These are phyloP conservation scores for Drosophila sulfurigaster DNA, from an alignment of 1,140 invertebrate genomes.

Conservation along the genomic window DNA sequence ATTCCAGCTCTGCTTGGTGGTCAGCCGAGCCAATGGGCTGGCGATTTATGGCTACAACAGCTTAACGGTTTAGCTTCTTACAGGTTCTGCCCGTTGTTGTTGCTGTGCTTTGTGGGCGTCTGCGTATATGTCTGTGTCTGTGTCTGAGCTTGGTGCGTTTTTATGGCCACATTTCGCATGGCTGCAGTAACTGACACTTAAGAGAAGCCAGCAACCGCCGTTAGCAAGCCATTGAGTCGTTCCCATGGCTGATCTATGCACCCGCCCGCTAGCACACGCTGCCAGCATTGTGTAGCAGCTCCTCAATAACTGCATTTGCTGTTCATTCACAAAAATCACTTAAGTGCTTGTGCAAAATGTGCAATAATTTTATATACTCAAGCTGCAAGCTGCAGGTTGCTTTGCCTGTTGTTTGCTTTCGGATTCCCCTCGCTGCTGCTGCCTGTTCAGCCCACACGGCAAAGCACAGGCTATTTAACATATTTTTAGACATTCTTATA, in stretches of 20 bases:
- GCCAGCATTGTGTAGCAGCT: neutral
- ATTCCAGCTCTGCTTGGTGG: conserved; percentile 19
- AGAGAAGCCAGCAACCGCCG: conserved; percentile 2
- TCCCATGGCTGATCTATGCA: conserved; percentile 35
- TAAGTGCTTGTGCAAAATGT: conserved; percentile 36
- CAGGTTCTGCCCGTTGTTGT: neutral
- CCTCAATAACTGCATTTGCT: conserved; percentile 33
- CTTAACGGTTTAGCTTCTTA: conserved; percentile 21
- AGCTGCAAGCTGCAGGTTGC: conserved; percentile 14
- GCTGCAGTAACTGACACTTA: conserved; percentile 16
- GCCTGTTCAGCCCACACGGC: neutral
- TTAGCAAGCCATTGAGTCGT: conserved; percentile 29
- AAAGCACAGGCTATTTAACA: conserved; percentile 48
- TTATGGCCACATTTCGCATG: conserved; percentile 29
- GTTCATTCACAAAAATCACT: conserved; percentile 68
- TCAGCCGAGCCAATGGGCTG: conserved; percentile 1
- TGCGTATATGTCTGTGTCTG: neutral
- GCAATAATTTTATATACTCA: conserved; percentile 54
- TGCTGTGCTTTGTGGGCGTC: conserved; percentile 25
- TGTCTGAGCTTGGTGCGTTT: conserved; percentile 13
- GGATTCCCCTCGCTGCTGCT: neutral
- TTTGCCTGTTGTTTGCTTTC: conserved; percentile 16
- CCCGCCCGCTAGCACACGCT: neutral
- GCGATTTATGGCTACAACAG: conserved; percentile 37
- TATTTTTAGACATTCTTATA: conserved; percentile 70